Evolutionary conservation across 1,140 invertebrate species (phyloP), one percentile per base, ranked within the genome.

Genomic region (Lethrus apterus): DNA sequence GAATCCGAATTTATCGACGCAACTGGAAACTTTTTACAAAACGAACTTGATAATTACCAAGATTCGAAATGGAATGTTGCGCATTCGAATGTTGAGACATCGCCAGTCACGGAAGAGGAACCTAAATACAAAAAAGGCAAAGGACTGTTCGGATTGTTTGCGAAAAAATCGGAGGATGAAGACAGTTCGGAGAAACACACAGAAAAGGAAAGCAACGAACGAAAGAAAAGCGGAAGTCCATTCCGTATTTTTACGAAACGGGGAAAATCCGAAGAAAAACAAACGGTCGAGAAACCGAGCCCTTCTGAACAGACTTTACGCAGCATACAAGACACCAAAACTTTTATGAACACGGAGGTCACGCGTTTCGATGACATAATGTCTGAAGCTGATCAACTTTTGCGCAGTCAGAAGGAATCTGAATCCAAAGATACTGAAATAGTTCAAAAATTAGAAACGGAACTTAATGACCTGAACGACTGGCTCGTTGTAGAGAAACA

Each of bases 261-360:
- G 23, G 14, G 40, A 31, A 32, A 43, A 32, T 17, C 19, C 19
- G 34, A 40, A 15, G 23, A 36, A 40, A 55, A 49, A n/a, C n/a
- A 33, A 2, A 11, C 3, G 23, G 15, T 17, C 13, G 20, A 26
- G n/a, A n/a, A 36, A 17, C 3, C 34, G 2, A 21, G 20, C 10
- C 17, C n/a, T 7, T 44, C 46, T 8, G 31, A 23, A 29, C 45
- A 59, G 48, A 20, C 36, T n/a, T 18, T 56, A 5, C 52, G 52
- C 24, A 36, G 48, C 8, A 50, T 61, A 31, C 40, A 52, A 30
- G 55, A 54, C 11, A 59, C 57, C 2, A 53, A 51, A 17, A 51
- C 44, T 13, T 61, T 61, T 35, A 19, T 61, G 19, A 51, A 36
- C 13, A 53, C 51, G 1, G 59, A 62, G 47, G 18, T 59, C 7